phyloP scores from a whole-genome alignment of 2,797 vertebrate genomes.

The Menidia menidia region DNA sequence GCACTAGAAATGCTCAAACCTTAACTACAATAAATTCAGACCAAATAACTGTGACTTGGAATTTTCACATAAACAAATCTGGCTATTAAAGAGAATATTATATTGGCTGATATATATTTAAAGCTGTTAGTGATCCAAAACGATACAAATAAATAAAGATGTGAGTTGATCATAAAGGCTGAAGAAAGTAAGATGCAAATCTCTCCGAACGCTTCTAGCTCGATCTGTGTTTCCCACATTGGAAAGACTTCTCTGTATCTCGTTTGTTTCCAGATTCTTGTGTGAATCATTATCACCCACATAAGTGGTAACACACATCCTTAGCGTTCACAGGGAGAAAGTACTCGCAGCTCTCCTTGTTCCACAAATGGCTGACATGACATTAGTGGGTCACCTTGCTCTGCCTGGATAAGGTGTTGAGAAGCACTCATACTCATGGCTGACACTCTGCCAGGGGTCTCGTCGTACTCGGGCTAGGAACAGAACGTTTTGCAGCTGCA shows the following conservation, averaged over 20 bases:
- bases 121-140: background rate
- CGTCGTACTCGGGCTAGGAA: slow-evolving; percentile 57
- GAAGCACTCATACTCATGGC: slow-evolving; percentile 51
- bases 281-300: background rate
- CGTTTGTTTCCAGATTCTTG: background rate
- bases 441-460: slow-evolving; percentile 49
- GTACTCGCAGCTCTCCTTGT: slow-evolving; percentile 17
- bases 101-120: background rate
- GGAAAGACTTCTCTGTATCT: slow-evolving; percentile 2
- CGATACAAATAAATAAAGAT: background rate
- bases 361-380: slow-evolving; percentile 51
- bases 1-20: background rate
- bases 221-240: background rate
- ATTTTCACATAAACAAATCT: no score
- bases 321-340: slow-evolving; percentile 20
- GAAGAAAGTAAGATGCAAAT: background rate
- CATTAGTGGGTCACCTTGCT: slow-evolving; percentile 67
- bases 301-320: slow-evolving; percentile 3
- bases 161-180: no score
- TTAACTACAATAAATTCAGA: background rate
- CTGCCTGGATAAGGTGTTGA: slow-evolving; percentile 47
- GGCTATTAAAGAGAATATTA: no score
- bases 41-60: no score
- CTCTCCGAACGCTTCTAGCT: background rate
- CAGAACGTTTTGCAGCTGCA: slow-evolving; percentile 65